Base-by-base conservation (phyloP, 92 coral and sea anemone species). In the Porites evermanni region DNA sequence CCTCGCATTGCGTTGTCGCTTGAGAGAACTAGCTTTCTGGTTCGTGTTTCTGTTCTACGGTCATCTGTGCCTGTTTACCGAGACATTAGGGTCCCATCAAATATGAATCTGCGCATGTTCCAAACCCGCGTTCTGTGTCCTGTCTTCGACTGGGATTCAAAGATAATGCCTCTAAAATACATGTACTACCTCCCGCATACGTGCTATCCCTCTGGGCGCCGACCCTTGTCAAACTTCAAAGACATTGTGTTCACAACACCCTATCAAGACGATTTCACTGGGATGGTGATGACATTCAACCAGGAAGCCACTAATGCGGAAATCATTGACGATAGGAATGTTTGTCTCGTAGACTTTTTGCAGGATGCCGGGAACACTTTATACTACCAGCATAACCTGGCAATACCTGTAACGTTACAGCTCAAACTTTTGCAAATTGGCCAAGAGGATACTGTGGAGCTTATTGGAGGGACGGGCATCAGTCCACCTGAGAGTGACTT, bases 91-190 rank as follows among this genome's bases (percentile, higher is more conserved):
- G 80, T 76, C n/a, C 80, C 80, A 76, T 58, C 80, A 1, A 76
- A 76, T 26, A 76, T 58, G 67, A 76, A 76, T 76, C 80, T 76
- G 23, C 80, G 65, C 53, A 76, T 76, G 80, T 8, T 76, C 44
- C 80, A 76, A 76, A 76, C 80, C 47, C 80, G 80, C 67, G 80
- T 76, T 58, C 8, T 76, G 20, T 76, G 80, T 54, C 80, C 80
- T 56, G 47, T 76, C 67, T 76, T 76, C 53, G 53, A 23, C 80
- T 59, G 80, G 80, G 80, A 76, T 76, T 6, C 80, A 16, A 76
- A 76, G 65, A 0, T 14, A 7, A 12, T 17, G 17, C 80, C 80
- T 2, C 3, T 4, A 16, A 76, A 76, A 56, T 76, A 76, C 64
- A 56, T 76, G 0, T 76, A 54, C 47, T 76, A 76, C 65, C 80